Base-by-base conservation (phyloP, 2,888 invertebrate species). In the Polydrusus pterygomalis region DNA sequence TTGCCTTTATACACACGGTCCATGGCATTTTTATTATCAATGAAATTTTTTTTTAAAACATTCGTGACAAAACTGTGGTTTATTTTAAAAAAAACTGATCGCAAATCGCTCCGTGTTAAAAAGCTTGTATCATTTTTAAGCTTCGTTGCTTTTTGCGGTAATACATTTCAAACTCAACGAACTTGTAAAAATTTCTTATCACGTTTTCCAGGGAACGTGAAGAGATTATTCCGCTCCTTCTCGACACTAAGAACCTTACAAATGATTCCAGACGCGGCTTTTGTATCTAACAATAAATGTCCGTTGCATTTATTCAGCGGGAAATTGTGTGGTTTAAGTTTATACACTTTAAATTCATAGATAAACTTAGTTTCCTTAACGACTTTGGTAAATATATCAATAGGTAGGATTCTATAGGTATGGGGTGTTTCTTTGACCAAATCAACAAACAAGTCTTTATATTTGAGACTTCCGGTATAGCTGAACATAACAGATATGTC, bases 41-140 rank as follows among this genome's bases (percentile, higher is more conserved):
- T n/a, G n/a, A n/a, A n/a, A n/a, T n/a, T n/a, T n/a, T n/a, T n/a
- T n/a, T n/a, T n/a, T n/a, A n/a, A n/a, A n/a, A n/a, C n/a, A n/a
- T n/a, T n/a, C n/a, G n/a, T n/a, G n/a, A n/a, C n/a, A n/a, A n/a
- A n/a, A n/a, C n/a, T n/a, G n/a, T n/a, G n/a, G n/a, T n/a, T n/a
- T n/a, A n/a, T n/a, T n/a, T n/a, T n/a, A n/a, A n/a, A n/a, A n/a
- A n/a, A n/a, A n/a, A n/a, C n/a, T n/a, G n/a, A 47, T 47, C 47
- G 17, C 17, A 17, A 47, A 47, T 2, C 47, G 15, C 8, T n/a
- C 8, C 25, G 30, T 15, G 49, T 69, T 58, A 69, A 43, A 69
- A 69, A 69, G 58, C 43, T 49, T 64, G 64, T 58, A 49, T 70
- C 70, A 70, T 54, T 63, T 70, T 70, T 51, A 70, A 63, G 62